Base-by-base conservation (phyloP, 2,888 invertebrate species). In the Homarus gammarus region DNA sequence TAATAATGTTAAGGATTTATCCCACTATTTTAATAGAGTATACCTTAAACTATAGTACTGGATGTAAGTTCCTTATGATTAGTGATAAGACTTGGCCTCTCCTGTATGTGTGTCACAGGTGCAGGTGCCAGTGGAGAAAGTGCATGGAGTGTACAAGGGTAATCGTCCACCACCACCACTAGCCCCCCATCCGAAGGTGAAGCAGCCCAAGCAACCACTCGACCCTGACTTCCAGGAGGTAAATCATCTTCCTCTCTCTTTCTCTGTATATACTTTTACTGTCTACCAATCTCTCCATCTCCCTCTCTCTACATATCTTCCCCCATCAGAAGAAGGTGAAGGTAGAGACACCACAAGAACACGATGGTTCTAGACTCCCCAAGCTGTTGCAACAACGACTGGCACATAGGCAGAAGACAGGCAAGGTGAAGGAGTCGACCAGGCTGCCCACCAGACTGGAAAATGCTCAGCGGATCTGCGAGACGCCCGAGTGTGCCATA, bases 401-500 rank as follows among this genome's bases (percentile, higher is more conserved):
- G 51, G 22, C 22, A 38, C 12, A n/a, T 12, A 61, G 8, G 1
- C 27, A 33, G 12, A 33, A 78, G 15, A 8, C 56, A 27, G n/a
- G 15, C 49, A 15, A 38, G 72, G 33, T 33, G 31, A 36, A 73
- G 38, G 82, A 64, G 40, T 82, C 68, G n/a, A 64, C n/a, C 2
- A 38, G 68, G 1, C 44, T 82, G 44, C 82, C 82, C 3, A 38
- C 64, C 2, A 33, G 44, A 40, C 40, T 44, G n/a, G 38, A 22
- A 10, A 73, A 70, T n/a, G 84, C 73, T 8, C 8, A 18, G 10
- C 36, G 49, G 2, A 38, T 84, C 12, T 84, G 84, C 49, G 84
- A 84, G 33, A 84, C 84, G 0, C 73, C 84, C 0, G 84, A 51
- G 36, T 84, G 84, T 84, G 72, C 73, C n/a, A 49, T 49, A 6